These are phyloP conservation scores for Diplazon laetatorius DNA, from an alignment of 2,888 invertebrate species.

Conservation along the genomic window DNA sequence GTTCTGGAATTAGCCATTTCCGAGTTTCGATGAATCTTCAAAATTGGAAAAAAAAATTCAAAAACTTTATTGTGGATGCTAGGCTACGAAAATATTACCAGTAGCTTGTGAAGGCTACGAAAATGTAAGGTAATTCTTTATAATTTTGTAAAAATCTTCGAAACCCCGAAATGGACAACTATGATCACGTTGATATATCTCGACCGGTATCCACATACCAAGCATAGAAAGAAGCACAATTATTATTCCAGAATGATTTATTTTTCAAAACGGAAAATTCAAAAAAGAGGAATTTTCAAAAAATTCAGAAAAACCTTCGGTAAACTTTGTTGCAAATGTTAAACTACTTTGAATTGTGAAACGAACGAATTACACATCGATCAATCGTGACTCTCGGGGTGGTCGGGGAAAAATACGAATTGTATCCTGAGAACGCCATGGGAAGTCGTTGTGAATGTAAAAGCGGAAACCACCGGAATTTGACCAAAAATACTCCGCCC, in stretches of 20 bases:
- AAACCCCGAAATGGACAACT: too few relatives aligned
- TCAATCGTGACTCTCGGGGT: conserved; percentile 37
- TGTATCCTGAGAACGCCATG: conserved; percentile 31
- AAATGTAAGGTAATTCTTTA: too few relatives aligned
- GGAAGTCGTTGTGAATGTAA: conserved; percentile 36
- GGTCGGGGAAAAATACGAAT: conserved; percentile 20
- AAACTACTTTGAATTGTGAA: neutral
- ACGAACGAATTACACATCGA: conserved; percentile 51
- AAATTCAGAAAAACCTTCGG: neutral
- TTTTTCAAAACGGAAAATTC: too few relatives aligned
- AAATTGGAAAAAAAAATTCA: too few relatives aligned
- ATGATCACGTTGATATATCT: too few relatives aligned
- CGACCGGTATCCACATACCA: too few relatives aligned
- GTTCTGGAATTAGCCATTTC: too few relatives aligned
- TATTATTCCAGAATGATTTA: too few relatives aligned
- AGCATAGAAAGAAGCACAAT: too few relatives aligned
- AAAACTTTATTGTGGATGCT: neutral
- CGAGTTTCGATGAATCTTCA: neutral
- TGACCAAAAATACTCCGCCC: conserved; percentile 43
- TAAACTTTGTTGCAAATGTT: neutral
- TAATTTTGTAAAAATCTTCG: too few relatives aligned
- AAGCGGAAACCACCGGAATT: conserved; percentile 63
- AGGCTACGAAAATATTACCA: too few relatives aligned
- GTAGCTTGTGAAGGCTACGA: too few relatives aligned
- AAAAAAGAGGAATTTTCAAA: neutral